Percentiles rank a stretch among this genome's conserved stretches.
phyloP scores from a whole-genome alignment of 2,797 vertebrate species.

The Eleutherodactylus coqui region DNA sequence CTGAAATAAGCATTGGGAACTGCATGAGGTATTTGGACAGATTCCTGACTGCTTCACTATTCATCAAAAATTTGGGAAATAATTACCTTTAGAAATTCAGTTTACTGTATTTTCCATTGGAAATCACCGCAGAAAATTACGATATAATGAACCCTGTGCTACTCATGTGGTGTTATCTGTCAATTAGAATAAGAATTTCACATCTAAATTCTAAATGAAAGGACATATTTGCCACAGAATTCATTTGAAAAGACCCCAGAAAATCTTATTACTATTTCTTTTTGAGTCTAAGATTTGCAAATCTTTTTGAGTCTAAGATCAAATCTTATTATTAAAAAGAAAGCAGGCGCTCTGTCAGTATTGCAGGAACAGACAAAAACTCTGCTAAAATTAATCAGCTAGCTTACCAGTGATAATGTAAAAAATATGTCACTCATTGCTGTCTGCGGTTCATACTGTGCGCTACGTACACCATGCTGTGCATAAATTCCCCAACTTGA shows the following conservation, averaged over 20 bases:
- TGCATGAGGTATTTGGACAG: conserved; percentile 54
- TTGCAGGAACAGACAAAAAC: conserved; percentile 24
- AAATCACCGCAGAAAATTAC: conserved; percentile 58
- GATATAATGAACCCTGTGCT: conserved; percentile 53
- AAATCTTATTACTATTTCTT: conserved; percentile 37
- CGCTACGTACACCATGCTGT: conserved; percentile 21
- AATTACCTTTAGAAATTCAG: conserved; percentile 54
- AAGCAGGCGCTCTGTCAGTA: background rate
- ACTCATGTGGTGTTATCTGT: conserved; percentile 53
- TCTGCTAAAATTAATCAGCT: conserved; percentile 10
- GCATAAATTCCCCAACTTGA: conserved; percentile 14
- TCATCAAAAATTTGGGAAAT: conserved; percentile 55
- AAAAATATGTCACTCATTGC: conserved; percentile 1
- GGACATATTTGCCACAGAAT: conserved; percentile 23
- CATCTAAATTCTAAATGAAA: conserved; percentile 48
- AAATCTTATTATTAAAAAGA: conserved; percentile 3
- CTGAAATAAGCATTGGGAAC: conserved; percentile 43
- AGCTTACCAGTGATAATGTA: conserved; percentile 2
- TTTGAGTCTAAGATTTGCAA: background rate
- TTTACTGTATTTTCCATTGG: conserved; percentile 52
- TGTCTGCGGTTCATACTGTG: background rate
- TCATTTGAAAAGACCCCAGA: conserved; percentile 11
- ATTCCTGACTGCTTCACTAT: conserved; percentile 60
- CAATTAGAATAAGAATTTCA: conserved; percentile 55
- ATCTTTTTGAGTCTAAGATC: background rate